Evolutionary conservation across 1,140 invertebrate species (phyloP), one percentile per base, ranked within the genome.

Genomic region (Sminthurinus signatus): DNA sequence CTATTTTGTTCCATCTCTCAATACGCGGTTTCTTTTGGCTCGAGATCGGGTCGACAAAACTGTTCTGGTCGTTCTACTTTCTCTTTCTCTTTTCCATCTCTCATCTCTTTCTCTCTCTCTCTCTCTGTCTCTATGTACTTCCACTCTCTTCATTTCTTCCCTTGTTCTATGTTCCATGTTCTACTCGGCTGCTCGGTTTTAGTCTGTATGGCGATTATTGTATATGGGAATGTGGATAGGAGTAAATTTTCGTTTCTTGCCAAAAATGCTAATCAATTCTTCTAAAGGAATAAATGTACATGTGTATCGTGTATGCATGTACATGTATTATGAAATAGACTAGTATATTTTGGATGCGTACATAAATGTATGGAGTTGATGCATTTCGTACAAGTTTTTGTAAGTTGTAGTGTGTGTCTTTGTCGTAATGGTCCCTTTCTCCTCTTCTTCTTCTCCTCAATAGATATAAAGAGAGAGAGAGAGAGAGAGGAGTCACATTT

Each of bases 231-330:
- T 10, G 50, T 10, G 28, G 44, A n/a, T 50, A 50, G 29, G 27
- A 57, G 43, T 63, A 65, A 65, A 64, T 59, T 43, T 64, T 56
- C 57, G 42, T 31, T 51, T 57, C 63, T 69, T 69, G 67, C 67
- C 67, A 69, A 69, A 69, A 69, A 69, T 69, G 67, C 56, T 65
- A 69, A 69, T 36, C 32, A 8, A 48, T 19, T 8, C 17, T 15
- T 36, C 32, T 36, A 15, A 36, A 36, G 15, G 32, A 36, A 36
- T 19, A 48, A 4, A 25, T 19, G 17, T 5, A 25, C n/a, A 19
- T n/a, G 44, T 48, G 17, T n/a, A 17, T 54, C 12, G 14, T 54
- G 51, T 48, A 48, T 48, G 44, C 5, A 19, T 15, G 32, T 36
- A 36, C 15, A 36, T 36, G 15, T 42, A n/a, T 42, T 42, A 10